Percentiles rank a stretch among this genome's conserved stretches.
These are phyloP conservation scores for Phoronis australis DNA, from an alignment of 2,888 invertebrate genomes.

Conservation along the genomic window DNA sequence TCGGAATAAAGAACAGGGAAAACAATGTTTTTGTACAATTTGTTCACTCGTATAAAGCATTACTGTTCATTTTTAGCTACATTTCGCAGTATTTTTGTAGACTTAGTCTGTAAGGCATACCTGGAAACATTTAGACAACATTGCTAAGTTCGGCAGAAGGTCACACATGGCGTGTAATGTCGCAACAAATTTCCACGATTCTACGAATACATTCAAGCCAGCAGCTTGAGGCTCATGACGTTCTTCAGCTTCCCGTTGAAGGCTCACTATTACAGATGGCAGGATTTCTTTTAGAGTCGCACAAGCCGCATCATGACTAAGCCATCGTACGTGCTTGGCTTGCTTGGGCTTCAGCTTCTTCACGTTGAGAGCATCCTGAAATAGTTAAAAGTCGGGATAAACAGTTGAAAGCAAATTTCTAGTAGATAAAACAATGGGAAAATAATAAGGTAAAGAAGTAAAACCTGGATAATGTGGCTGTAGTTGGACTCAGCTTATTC, in stretches of 20 bases:
- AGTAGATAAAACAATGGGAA: too few relatives aligned
- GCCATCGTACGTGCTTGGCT: conserved; percentile 14
- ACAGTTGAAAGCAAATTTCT: too few relatives aligned
- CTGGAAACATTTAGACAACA: conserved; percentile 12
- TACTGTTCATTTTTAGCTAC: too few relatives aligned
- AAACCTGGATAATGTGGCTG: too few relatives aligned
- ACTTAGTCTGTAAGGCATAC: conserved; percentile 5
- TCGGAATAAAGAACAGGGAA: too few relatives aligned
- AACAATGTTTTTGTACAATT: too few relatives aligned
- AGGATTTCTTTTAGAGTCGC: conserved; percentile 8
- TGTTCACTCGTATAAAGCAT: too few relatives aligned
- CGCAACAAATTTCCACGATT: conserved; percentile 9
- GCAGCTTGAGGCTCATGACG: conserved; percentile 8
- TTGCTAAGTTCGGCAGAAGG: conserved; percentile 8
- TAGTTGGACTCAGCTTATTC: too few relatives aligned
- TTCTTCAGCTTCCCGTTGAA: conserved; percentile 13
- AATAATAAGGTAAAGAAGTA: too few relatives aligned
- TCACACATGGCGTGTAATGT: conserved; percentile 12
- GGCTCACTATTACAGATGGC: conserved; percentile 9
- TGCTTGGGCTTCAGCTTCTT: conserved; percentile 2
- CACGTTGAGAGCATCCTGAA: conserved; percentile 3
- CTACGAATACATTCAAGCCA: conserved; percentile 10
- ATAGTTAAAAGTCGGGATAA: background rate
- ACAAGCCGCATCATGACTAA: conserved; percentile 10
- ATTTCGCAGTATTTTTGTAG: too few relatives aligned